Conservation (phyloP, 2,888 invertebrate genomes). For the Fragum sueziense region DNA sequence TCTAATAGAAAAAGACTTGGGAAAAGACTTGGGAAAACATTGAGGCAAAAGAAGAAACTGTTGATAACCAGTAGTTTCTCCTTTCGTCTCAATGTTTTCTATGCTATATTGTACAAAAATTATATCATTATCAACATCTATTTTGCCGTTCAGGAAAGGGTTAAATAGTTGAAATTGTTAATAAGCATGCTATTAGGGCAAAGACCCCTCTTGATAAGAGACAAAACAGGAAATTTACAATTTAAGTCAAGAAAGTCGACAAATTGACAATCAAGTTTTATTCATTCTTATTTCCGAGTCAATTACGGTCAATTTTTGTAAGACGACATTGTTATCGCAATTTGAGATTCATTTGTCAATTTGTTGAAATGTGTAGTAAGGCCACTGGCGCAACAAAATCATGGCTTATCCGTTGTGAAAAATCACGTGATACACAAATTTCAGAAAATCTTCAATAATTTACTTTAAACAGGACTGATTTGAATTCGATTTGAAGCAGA, state of each 20-base stretch:
- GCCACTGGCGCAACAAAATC: too few relatives aligned
- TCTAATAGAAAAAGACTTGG: neutral
- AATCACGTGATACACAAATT: too few relatives aligned
- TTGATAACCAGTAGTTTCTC: neutral
- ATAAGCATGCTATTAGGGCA: neutral
- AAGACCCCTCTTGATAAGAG: neutral
- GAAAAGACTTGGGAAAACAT: neutral
- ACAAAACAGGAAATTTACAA: neutral
- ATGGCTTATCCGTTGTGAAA: too few relatives aligned
- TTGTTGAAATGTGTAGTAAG: too few relatives aligned
- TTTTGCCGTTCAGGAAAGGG: neutral
- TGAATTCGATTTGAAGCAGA: too few relatives aligned
- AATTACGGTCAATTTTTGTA: neutral
- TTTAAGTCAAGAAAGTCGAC: neutral
- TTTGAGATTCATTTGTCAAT: too few relatives aligned
- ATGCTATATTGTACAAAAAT: neutral
- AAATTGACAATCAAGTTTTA: neutral
- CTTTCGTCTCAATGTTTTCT: neutral
- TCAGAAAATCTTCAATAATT: too few relatives aligned
- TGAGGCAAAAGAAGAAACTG: slow-evolving; percentile 3
- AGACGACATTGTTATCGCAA: too few relatives aligned
- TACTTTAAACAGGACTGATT: too few relatives aligned
- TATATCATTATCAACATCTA: neutral
- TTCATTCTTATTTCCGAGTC: neutral
- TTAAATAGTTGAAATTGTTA: neutral